phyloP scores from a whole-genome alignment of 2,797 vertebrate genomes.

The Chanos chanos region DNA sequence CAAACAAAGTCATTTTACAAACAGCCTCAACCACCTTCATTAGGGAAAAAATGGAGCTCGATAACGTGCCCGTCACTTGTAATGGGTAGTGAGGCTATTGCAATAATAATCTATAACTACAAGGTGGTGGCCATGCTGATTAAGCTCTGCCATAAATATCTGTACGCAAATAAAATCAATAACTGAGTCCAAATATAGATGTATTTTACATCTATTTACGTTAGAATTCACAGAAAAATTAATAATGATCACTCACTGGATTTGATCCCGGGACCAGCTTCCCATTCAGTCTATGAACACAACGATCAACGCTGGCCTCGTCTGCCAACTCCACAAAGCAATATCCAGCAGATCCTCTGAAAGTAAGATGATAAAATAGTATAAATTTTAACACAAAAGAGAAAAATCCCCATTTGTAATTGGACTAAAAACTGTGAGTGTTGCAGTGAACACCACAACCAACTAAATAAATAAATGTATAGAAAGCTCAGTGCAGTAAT shows the following conservation, averaged over 20 bases:
- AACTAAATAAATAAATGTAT: too few species aligned
- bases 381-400: background rate
- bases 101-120: background rate
- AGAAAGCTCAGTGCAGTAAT: too few species aligned
- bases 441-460: too few species aligned
- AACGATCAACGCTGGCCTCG: conserved; percentile 77
- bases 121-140: conserved; percentile 33
- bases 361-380: background rate
- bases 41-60: conserved; percentile 62
- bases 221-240: conserved; percentile 15
- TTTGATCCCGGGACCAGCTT: conserved; percentile 80
- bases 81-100: conserved; percentile 7
- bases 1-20: conserved; percentile 74
- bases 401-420: too few species aligned
- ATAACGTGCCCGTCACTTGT: conserved; percentile 51
- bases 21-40: conserved; percentile 65
- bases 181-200: background rate
- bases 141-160: conserved; percentile 10
- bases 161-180: background rate
- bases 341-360: conserved; percentile 77
- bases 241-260: conserved; percentile 64
- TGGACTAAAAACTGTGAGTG: too few species aligned
- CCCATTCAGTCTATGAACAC: conserved; percentile 76
- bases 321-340: conserved; percentile 81
- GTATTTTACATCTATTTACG: too few species aligned